Conservation (phyloP, 2,888 invertebrate species). For the Oligia latruncula region DNA sequence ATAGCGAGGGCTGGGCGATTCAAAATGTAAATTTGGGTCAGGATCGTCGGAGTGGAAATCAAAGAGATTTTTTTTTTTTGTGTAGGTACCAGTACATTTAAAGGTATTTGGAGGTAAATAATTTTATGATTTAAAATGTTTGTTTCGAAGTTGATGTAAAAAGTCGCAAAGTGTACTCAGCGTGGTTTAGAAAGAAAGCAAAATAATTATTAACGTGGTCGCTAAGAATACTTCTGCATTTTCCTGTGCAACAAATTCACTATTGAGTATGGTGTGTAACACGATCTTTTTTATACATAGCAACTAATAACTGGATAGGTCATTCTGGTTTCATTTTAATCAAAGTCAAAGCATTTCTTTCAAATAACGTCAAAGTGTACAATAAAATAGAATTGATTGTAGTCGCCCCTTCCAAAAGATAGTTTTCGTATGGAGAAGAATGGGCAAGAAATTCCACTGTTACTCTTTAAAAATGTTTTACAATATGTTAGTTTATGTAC, state of each 20-base stretch:
- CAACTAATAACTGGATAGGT: not conserved
- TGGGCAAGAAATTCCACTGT: too few species aligned
- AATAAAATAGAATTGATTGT: too few species aligned
- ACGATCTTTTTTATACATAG: not conserved
- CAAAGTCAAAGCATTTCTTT: too few species aligned
- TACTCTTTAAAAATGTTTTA: too few species aligned
- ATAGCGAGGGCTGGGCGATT: not conserved
- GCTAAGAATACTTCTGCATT: not conserved
- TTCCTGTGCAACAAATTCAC: not conserved
- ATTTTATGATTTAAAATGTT: not conserved
- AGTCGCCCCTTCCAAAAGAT: too few species aligned
- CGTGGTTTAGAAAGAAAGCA: too few species aligned
- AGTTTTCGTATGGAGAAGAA: too few species aligned
- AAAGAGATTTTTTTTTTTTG: constrained; percentile 12
- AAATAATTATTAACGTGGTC: not conserved
- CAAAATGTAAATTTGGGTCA: constrained; percentile 14
- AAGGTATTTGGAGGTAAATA: not conserved
- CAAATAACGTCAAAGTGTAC: too few species aligned
- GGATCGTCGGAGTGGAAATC: constrained; percentile 9
- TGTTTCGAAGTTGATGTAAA: not conserved
- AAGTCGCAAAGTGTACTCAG: too few species aligned
- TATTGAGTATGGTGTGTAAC: too few species aligned
- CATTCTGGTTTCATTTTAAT: not conserved
- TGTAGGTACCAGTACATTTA: not conserved
- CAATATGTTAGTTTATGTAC: too few species aligned